These are phyloP conservation scores for Fukomys damarensis DNA, from an alignment of 2,113 vertebrate genomes.

Conservation along the genomic window DNA sequence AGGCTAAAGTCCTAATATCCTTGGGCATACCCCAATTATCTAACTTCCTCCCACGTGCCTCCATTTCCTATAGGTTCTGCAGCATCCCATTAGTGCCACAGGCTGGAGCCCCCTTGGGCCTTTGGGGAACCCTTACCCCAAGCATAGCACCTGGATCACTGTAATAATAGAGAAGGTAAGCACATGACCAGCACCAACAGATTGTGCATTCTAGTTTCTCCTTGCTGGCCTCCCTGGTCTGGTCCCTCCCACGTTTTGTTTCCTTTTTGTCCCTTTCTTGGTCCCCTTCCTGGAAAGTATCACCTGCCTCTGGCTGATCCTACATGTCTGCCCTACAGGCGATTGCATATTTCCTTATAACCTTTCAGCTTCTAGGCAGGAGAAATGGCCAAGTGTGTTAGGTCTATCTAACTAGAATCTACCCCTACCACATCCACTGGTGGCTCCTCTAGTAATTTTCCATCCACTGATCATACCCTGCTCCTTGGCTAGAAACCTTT, in stretches of 20 bases:
- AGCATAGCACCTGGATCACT: not conserved
- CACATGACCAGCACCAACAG: not conserved
- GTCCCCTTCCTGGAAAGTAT: not conserved
- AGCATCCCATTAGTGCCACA: not conserved
- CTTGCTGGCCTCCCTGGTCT: too few relatives aligned
- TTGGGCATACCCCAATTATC: not conserved
- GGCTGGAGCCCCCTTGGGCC: not conserved
- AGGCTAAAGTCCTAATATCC: not conserved
- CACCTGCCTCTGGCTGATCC: not conserved
- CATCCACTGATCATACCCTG: too few relatives aligned
- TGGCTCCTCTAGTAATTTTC: not conserved
- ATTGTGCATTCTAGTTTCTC: not conserved
- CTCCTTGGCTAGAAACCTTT: not conserved
- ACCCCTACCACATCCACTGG: not conserved
- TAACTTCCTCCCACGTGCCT: not conserved
- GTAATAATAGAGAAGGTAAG: not conserved
- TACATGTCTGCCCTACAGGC: not conserved
- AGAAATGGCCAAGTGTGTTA: not conserved
- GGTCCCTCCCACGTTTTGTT: not conserved
- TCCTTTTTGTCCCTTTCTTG: not conserved
- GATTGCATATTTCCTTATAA: not conserved
- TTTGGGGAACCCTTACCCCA: not conserved
- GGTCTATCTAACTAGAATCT: not conserved
- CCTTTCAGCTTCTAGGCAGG: not conserved
- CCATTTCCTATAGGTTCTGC: not conserved